These are phyloP conservation scores for Maniola hyperantus DNA, from an alignment of 2,888 invertebrate species.

Conservation along the genomic window DNA sequence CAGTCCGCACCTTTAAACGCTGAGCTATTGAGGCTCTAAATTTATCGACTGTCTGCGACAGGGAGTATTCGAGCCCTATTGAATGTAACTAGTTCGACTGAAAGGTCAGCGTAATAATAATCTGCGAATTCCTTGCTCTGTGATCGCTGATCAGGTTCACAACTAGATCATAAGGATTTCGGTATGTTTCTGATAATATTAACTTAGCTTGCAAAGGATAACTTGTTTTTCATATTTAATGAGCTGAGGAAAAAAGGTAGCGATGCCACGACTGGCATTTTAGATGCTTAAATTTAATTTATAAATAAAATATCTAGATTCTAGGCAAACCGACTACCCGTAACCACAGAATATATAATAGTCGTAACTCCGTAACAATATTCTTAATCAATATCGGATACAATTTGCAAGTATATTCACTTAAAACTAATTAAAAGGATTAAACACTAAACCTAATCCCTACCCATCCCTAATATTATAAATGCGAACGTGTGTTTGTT, in stretches of 20 bases:
- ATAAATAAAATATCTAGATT: too few relatives aligned
- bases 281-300: too few relatives aligned
- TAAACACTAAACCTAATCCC: neutral
- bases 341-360: too few relatives aligned
- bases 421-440: neutral
- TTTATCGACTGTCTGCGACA: neutral
- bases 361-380: too few relatives aligned
- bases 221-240: neutral
- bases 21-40: neutral
- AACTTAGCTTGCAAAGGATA: neutral
- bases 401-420: neutral
- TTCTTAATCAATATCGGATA: neutral
- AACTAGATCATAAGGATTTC: constrained; percentile 15
- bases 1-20: neutral
- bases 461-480: too few relatives aligned
- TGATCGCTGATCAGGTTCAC: constrained; percentile 12
- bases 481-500: too few relatives aligned
- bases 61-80: neutral
- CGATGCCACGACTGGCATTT: too few relatives aligned
- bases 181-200: neutral
- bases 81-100: constrained; percentile 11
- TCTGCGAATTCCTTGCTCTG: constrained; percentile 19
- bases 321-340: too few relatives aligned
- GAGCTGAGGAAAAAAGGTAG: too few relatives aligned
- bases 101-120: constrained; percentile 17